Evolutionary conservation across 2,113 vertebrate species (phyloP).

Genomic region (Tonatia bakeri): DNA sequence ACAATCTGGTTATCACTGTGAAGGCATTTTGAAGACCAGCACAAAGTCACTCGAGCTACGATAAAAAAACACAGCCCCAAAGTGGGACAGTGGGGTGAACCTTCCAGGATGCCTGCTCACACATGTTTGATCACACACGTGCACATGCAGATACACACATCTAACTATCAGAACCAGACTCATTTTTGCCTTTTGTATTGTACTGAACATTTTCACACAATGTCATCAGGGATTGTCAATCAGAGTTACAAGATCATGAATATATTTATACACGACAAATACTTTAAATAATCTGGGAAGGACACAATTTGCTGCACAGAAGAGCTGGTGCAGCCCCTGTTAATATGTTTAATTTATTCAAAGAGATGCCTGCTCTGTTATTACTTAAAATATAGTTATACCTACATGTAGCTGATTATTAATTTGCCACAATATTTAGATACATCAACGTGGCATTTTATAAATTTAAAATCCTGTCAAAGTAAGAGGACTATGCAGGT

Average conservation of each 20-base stretch:
- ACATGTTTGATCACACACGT: not conserved
- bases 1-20: not conserved
- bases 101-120: not conserved
- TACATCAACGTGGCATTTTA: constrained; percentile 30
- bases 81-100: not conserved
- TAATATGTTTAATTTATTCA: constrained; percentile 63
- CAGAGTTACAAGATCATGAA: constrained; percentile 51
- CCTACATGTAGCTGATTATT: constrained; percentile 23
- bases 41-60: not conserved
- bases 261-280: constrained; percentile 50
- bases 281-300: constrained; percentile 50
- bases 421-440: constrained; percentile 51
- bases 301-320: constrained; percentile 33
- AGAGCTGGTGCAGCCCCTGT: constrained; percentile 21
- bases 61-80: not conserved
- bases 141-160: not conserved
- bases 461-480: constrained; percentile 58
- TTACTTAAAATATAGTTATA: constrained; percentile 44
- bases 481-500: constrained; percentile 27
- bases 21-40: not conserved
- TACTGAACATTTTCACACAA: not conserved
- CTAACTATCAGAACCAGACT: not conserved
- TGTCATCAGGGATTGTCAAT: constrained; percentile 22
- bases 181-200: not conserved
- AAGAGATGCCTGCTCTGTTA: constrained; percentile 46